phyloP scores from a whole-genome alignment of 2,113 vertebrate species.

The Daphoenositta chrysoptera region DNA sequence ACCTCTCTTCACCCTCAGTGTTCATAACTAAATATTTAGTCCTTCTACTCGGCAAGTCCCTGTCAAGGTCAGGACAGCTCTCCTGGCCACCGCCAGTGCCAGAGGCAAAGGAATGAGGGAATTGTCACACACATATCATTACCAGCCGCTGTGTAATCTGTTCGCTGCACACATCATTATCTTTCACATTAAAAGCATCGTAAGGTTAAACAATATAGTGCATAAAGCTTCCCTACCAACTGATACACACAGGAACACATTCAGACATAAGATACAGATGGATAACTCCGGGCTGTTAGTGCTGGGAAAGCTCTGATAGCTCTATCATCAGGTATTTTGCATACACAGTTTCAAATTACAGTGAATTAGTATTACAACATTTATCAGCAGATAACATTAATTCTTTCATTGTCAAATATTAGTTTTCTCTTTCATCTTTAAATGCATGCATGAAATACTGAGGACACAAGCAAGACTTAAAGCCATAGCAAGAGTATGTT shows the following conservation, averaged over 20 bases:
- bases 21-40: background rate
- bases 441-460: background rate
- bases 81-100: background rate
- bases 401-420: slow-evolving; percentile 54
- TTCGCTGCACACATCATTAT: slow-evolving; percentile 40
- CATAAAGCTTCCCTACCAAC: background rate
- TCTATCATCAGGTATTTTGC: slow-evolving; percentile 10
- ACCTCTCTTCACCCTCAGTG: background rate
- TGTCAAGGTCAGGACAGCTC: background rate
- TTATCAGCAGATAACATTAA: slow-evolving; percentile 58
- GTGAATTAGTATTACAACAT: slow-evolving; percentile 14
- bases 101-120: background rate
- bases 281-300: background rate
- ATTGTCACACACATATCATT: background rate
- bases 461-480: slow-evolving; percentile 3
- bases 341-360: slow-evolving; percentile 49
- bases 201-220: slow-evolving; percentile 19
- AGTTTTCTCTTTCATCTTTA: slow-evolving; percentile 8
- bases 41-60: background rate
- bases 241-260: background rate
- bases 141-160: background rate
- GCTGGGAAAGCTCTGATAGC: slow-evolving; percentile 52
- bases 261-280: background rate
- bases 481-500: slow-evolving; percentile 9
- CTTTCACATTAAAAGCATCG: background rate